Conservation (phyloP, 1,140 invertebrate species). For the Pinna nobilis region DNA sequence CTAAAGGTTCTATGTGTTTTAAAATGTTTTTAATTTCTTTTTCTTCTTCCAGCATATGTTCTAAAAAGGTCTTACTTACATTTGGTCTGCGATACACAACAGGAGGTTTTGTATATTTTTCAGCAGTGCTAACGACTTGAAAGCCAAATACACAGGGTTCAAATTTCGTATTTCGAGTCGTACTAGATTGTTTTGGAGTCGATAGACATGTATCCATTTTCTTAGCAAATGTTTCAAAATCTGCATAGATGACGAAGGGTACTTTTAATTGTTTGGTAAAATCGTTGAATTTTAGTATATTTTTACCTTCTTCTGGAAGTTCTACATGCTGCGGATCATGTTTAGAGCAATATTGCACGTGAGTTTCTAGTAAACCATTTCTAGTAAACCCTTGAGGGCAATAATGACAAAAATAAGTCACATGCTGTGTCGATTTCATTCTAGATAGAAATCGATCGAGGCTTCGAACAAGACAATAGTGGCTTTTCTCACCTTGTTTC, state of each 20-base stretch:
- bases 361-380: neutral
- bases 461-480: constrained; percentile 1
- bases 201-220: neutral
- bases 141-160: constrained; percentile 14
- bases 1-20: constrained; percentile 1
- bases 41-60: constrained; percentile 8
- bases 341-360: neutral
- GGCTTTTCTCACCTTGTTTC: neutral
- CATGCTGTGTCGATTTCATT: neutral
- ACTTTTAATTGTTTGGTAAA: constrained; percentile 5
- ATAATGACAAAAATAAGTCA: constrained; percentile 11
- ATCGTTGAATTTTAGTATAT: constrained; percentile 15
- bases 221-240: constrained; percentile 16
- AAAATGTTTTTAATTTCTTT: constrained; percentile 7
- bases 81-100: constrained; percentile 15
- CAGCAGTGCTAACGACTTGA: constrained; percentile 13
- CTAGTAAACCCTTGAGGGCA: constrained; percentile 16
- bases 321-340: neutral
- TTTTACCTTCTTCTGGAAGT: constrained; percentile 2
- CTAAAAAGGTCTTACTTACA: neutral
- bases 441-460: constrained; percentile 9
- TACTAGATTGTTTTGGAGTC: neutral
- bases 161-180: neutral
- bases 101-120: constrained; percentile 11
- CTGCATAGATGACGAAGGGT: constrained; percentile 26